Evolutionary conservation across 2,113 vertebrate species (phyloP).

Genomic region (Clarias macrocephalus): DNA sequence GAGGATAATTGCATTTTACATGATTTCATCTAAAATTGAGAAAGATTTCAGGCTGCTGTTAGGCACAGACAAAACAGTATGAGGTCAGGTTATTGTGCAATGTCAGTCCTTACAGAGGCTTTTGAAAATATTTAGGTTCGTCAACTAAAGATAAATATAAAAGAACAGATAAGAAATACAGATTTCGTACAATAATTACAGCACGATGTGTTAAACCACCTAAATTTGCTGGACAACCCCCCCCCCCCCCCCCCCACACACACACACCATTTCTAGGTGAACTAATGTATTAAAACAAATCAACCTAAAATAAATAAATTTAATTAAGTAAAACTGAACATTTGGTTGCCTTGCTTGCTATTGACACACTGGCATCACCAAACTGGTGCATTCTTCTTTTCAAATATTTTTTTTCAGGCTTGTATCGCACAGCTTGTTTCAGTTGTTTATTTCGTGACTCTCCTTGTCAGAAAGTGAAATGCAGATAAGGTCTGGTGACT

Average conservation of each 20-base stretch:
- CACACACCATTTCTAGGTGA: too few species aligned
- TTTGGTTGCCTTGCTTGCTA: background rate
- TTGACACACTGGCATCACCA: background rate
- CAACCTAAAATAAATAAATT: background rate
- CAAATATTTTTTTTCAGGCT: background rate
- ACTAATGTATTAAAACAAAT: background rate
- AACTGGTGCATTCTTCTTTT: background rate
- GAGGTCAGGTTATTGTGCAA: background rate
- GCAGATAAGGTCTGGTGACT: background rate
- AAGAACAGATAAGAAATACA: background rate
- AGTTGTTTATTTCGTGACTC: background rate
- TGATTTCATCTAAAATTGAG: background rate
- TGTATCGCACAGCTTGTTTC: background rate
- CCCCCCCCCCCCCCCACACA: too few species aligned
- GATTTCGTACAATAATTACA: background rate
- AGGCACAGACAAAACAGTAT: background rate
- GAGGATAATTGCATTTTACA: background rate
- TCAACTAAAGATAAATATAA: background rate
- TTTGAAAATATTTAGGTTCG: background rate
- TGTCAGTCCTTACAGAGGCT: background rate
- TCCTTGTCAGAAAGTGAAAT: background rate
- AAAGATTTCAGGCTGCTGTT: background rate
- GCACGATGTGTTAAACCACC: background rate
- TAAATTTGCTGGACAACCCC: background rate
- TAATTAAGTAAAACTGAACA: background rate